A percentile compares a stretch with the other conserved stretches of the same genome.
Conservation (phyloP, 2,888 invertebrate species). For the Zele albiditarsus region DNA sequence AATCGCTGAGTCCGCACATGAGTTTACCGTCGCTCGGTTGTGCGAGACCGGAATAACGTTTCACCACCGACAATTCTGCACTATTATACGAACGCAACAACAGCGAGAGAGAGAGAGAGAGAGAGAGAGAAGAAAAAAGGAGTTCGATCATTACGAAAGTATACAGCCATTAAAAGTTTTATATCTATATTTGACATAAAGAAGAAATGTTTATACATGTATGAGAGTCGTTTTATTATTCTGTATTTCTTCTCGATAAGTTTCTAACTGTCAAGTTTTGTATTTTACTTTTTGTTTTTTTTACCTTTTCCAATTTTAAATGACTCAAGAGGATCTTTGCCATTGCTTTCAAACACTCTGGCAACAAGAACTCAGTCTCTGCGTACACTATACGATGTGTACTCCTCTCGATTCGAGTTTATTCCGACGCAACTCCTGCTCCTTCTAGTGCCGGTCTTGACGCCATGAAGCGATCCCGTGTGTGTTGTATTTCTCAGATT, state of each 20-base stretch:
- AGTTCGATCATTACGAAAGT: neutral
- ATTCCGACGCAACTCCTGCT: conserved; percentile 15
- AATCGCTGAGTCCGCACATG: neutral
- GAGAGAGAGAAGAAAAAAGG: neutral
- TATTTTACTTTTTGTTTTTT: neutral
- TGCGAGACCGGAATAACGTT: conserved; percentile 12
- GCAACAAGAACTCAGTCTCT: conserved; percentile 8
- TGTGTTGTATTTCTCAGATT: conserved; percentile 37
- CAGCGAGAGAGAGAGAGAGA: neutral
- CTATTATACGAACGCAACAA: neutral
- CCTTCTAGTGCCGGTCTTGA: conserved; percentile 52
- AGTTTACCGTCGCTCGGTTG: conserved; percentile 10
- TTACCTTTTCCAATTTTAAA: neutral
- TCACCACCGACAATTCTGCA: conserved; percentile 5
- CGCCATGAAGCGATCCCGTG: conserved; percentile 53
- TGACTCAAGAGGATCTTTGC: neutral
- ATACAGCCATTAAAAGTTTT: neutral
- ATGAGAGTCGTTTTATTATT: neutral
- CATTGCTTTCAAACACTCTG: conserved; percentile 22
- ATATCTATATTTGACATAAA: neutral
- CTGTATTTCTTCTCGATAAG: neutral
- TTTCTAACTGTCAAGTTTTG: neutral
- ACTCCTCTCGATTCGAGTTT: neutral
- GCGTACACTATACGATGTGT: neutral
- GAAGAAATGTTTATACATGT: neutral